Evolutionary conservation across 2,888 invertebrate species (phyloP), one percentile per base, ranked within the genome.

Genomic region (Sinohyriopsis cumingii): DNA sequence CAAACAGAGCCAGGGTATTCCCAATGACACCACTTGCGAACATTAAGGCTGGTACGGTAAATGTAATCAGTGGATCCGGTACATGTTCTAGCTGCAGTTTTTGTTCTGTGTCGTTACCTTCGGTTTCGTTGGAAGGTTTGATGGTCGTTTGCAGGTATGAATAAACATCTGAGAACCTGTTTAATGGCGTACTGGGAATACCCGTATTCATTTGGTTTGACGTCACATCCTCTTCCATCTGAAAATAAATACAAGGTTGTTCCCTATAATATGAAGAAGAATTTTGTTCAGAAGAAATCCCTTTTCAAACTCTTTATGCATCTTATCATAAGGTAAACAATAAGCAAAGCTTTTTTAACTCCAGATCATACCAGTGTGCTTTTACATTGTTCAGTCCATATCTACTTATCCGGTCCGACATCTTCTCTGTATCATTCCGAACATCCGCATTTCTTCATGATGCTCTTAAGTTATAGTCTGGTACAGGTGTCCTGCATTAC

Each of bases 1-100:
- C 88, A 12, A 84, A 65, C 55, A 89, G 79, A 1, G 89, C 89
- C 53, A 88, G 75, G 25, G 84, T 74, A 71, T 89, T 89, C 9
- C 89, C 89, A 73, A 85, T 65, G 20, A 85, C 79, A 9, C 85
- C 83, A 15, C 80, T 68, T n/a, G 80, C 76, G 59, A 83, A 83
- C 83, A 85, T 83, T 2, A 77, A 72, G 0, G 83, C 78, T 0
- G 83, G 82, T 19, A 81, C 80, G 0, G 72, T 70, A 53, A 80
- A 61, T 12, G 78, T 69, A 18, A 76, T 61, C 59, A 76, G 60
- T 5, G 72, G 72, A 53, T 69, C 72, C 9, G 53, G 55, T 20
- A 53, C n/a, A 24, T 62, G 24, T 25, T 65, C 25, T 5, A 3
- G 33, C 33, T 33, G 33, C 4, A 33, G 6, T 6, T 45, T 45